phyloP scores from a whole-genome alignment of 2,888 invertebrate genomes.

The Odontomyia ornata region DNA sequence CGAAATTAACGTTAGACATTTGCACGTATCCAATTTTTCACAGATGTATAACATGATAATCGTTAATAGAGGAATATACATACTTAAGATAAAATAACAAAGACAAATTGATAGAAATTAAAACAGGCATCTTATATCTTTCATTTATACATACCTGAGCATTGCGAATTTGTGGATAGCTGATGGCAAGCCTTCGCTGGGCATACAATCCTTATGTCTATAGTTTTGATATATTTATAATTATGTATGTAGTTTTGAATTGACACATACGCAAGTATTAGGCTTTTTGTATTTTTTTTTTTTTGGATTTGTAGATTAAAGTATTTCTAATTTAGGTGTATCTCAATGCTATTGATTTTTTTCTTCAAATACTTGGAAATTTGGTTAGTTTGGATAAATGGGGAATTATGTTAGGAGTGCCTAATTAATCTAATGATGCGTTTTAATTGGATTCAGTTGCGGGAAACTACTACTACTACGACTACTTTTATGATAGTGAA shows the following conservation, averaged over 20 bases:
- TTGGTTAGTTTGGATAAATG: background rate
- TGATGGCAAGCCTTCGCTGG: constrained; percentile 79
- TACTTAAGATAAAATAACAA: too few relatives aligned
- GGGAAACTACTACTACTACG: too few relatives aligned
- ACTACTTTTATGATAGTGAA: too few relatives aligned
- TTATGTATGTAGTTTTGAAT: constrained; percentile 33
- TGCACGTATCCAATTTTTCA: too few relatives aligned
- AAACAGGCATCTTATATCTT: background rate
- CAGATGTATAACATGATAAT: too few relatives aligned
- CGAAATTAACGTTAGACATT: too few relatives aligned
- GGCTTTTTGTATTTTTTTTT: constrained; percentile 24
- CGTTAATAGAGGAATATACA: too few relatives aligned
- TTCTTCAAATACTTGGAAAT: constrained; percentile 15
- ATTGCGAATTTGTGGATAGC: constrained; percentile 77
- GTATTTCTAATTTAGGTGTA: constrained; percentile 31
- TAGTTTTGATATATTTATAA: constrained; percentile 36
- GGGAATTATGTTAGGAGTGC: too few relatives aligned
- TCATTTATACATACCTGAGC: constrained; percentile 70
- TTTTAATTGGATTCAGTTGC: too few relatives aligned
- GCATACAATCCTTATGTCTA: constrained; percentile 81
- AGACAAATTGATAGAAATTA: too few relatives aligned
- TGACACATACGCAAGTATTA: constrained; percentile 29
- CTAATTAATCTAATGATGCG: too few relatives aligned
- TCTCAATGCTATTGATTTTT: constrained; percentile 37
- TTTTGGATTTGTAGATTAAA: background rate